These are phyloP conservation scores for Noctua janthe DNA, from an alignment of 2,888 invertebrate species.

Conservation along the genomic window DNA sequence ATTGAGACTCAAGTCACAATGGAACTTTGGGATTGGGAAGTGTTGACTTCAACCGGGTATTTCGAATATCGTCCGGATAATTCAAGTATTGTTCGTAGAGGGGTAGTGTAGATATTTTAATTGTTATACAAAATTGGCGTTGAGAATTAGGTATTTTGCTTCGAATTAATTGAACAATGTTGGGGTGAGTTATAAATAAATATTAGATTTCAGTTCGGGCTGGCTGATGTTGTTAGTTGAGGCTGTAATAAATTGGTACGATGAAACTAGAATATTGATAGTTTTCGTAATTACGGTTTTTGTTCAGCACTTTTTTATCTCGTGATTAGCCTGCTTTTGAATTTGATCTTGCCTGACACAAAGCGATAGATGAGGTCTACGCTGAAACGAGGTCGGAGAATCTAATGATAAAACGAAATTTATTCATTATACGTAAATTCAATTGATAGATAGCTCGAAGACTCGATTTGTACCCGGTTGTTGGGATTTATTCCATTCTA, in stretches of 20 bases:
- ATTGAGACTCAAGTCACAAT: constrained; percentile 66
- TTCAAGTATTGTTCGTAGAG: constrained; percentile 42
- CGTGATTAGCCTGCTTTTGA: background rate
- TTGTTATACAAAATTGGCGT: constrained; percentile 27
- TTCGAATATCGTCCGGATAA: constrained; percentile 45
- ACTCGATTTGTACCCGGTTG: too few relatives aligned
- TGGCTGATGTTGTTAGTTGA: constrained; percentile 2
- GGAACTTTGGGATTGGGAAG: constrained; percentile 52
- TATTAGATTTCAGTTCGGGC: constrained; percentile 35
- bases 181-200: constrained; percentile 20
- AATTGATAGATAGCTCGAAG: too few relatives aligned
- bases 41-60: constrained; percentile 52
- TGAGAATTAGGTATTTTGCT: constrained; percentile 29
- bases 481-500: too few relatives aligned
- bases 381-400: background rate
- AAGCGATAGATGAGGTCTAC: background rate
- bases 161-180: constrained; percentile 42
- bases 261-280: constrained; percentile 23
- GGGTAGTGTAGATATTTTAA: constrained; percentile 33
- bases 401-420: too few relatives aligned
- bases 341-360: background rate
- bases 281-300: background rate
- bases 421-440: too few relatives aligned
- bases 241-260: constrained; percentile 6
- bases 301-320: background rate